Evolutionary conservation across 2,797 vertebrate genomes (phyloP).

Genomic region (Phalanger gymnotis): DNA sequence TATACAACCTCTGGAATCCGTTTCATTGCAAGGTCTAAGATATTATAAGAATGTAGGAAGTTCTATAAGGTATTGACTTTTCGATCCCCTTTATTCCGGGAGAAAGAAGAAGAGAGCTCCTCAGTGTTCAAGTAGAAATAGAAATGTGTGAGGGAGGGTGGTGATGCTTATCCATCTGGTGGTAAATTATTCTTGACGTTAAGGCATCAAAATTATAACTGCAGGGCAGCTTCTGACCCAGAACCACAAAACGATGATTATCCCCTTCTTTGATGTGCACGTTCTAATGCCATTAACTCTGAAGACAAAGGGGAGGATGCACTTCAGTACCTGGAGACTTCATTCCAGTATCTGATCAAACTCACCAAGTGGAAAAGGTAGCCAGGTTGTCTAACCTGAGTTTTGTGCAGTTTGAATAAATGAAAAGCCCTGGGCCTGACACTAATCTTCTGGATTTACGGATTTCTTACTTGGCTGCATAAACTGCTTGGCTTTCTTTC

Average conservation of each 20-base stretch:
- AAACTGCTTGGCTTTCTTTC: background rate
- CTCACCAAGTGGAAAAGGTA: slow-evolving; percentile 54
- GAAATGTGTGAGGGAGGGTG: background rate
- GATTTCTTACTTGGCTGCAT: slow-evolving; percentile 51
- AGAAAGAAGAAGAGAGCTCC: background rate
- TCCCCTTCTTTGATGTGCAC: background rate
- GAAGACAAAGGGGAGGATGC: slow-evolving; percentile 23
- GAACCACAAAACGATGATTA: slow-evolving; percentile 1
- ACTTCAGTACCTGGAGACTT: slow-evolving; percentile 25
- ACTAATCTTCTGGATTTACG: slow-evolving; percentile 27
- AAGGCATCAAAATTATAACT: slow-evolving; percentile 24
- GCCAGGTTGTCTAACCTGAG: background rate
- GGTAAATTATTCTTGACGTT: slow-evolving; percentile 26
- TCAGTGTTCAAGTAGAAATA: slow-evolving; percentile 3
- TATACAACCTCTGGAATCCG: background rate
- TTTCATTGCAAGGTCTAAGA: background rate
- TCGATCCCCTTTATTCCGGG: background rate
- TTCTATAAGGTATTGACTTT: background rate
- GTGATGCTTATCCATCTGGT: background rate
- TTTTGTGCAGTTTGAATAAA: slow-evolving; percentile 51
- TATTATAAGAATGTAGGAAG: background rate
- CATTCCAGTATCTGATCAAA: slow-evolving; percentile 48
- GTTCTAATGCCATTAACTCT: slow-evolving; percentile 51
- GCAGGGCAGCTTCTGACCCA: background rate
- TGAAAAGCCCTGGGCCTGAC: slow-evolving; percentile 48